phyloP scores from a whole-genome alignment of 2,797 vertebrate genomes.

The Limnodromus scolopaceus region DNA sequence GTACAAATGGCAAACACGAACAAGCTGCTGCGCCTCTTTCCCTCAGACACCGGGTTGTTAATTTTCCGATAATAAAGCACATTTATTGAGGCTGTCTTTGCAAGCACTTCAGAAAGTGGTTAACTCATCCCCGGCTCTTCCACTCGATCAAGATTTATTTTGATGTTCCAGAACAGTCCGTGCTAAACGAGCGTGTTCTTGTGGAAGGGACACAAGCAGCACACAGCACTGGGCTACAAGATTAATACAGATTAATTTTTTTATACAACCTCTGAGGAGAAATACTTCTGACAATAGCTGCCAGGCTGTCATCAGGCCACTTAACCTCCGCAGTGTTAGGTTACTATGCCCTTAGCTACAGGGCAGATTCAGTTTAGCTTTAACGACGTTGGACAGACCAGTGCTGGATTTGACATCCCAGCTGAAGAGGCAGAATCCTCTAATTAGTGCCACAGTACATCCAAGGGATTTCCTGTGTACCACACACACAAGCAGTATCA shows the following conservation, averaged over 20 bases:
- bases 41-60: not conserved
- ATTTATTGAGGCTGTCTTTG: not conserved
- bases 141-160: constrained; percentile 9
- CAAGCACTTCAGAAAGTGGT: not conserved
- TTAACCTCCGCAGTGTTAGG: not conserved
- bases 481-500: not conserved
- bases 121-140: not conserved
- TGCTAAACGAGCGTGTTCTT: not conserved
- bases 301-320: not conserved
- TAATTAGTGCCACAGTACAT: not conserved
- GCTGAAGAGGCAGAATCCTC: not conserved
- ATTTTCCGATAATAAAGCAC: not conserved
- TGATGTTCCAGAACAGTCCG: not conserved
- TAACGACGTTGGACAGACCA: not conserved
- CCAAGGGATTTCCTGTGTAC: not conserved
- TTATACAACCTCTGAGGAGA: constrained; percentile 24
- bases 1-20: not conserved
- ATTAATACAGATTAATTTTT: not conserved
- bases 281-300: constrained; percentile 44
- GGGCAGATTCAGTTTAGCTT: not conserved
- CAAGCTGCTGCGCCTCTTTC: not conserved
- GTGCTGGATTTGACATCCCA: not conserved
- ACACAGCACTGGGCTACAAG: not conserved
- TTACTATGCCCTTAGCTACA: not conserved
- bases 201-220: not conserved